These are phyloP conservation scores for Cantharis flavilabris DNA, from an alignment of 2,888 invertebrate genomes.

Conservation along the genomic window DNA sequence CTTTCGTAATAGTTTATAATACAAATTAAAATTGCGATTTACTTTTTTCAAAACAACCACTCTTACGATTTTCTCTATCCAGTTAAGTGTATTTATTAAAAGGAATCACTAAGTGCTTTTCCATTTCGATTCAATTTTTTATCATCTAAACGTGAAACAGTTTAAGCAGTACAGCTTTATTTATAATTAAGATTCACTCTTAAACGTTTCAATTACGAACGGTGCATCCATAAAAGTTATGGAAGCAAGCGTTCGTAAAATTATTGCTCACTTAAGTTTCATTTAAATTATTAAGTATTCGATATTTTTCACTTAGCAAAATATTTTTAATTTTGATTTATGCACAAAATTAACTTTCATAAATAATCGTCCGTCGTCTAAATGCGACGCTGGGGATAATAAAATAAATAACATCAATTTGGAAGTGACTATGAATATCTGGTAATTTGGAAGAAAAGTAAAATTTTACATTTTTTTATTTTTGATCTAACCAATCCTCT, in stretches of 20 bases:
- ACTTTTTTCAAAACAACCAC: background rate
- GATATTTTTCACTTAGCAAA: background rate
- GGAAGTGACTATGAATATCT: no score
- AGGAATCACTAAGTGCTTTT: background rate
- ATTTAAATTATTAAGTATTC: background rate
- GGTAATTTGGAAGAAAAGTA: background rate
- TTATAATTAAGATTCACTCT: background rate
- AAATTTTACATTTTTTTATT: background rate
- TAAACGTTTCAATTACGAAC: background rate
- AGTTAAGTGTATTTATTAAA: background rate
- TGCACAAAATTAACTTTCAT: background rate
- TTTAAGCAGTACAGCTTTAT: background rate
- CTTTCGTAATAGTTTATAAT: background rate
- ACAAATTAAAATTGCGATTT: background rate
- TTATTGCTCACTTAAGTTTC: background rate
- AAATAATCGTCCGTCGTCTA: background rate
- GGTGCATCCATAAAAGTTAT: background rate
- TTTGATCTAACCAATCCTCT: no score
- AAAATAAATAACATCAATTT: background rate
- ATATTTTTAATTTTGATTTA: background rate
- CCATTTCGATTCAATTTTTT: background rate
- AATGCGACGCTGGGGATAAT: background rate
- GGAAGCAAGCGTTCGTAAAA: background rate
- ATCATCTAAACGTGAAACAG: background rate
- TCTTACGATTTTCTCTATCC: background rate